These are phyloP conservation scores for Brachionus koreanus DNA, from an alignment of 1,140 invertebrate species.

Conservation along the genomic window DNA sequence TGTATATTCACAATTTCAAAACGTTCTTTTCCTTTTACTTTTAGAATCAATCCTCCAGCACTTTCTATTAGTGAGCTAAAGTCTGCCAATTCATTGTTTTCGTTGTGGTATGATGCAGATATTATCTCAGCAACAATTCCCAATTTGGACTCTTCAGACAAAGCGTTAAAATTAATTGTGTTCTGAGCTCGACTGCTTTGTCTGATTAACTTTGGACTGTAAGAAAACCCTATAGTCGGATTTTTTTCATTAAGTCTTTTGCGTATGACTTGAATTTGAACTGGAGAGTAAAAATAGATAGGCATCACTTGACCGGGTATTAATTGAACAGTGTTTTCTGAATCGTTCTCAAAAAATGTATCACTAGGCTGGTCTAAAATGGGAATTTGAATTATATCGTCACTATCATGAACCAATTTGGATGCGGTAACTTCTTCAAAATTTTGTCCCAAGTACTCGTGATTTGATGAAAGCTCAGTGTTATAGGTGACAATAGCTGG, in stretches of 20 bases:
- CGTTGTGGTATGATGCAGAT: constrained; percentile 1
- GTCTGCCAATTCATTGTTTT: constrained; percentile 24
- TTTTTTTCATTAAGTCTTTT: background rate
- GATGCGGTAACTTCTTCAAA: constrained; percentile 14
- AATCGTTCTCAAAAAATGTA: constrained; percentile 10
- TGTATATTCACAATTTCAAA: constrained; percentile 16
- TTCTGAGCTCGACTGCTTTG: background rate
- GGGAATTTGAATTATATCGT: constrained; percentile 25
- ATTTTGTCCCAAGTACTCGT: constrained; percentile 30
- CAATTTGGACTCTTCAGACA: background rate
- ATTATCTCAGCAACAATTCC: constrained; percentile 39
- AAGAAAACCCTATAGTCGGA: constrained; percentile 5
- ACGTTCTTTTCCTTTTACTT: constrained; percentile 29
- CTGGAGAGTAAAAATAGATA: constrained; percentile 22
- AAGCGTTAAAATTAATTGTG: background rate
- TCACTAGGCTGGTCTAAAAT: constrained; percentile 11
- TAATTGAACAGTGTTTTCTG: constrained; percentile 33
- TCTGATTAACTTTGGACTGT: background rate
- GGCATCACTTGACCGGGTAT: constrained; percentile 44
- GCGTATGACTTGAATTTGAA: constrained; percentile 26
- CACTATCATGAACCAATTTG: background rate
- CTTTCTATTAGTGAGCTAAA: constrained; percentile 33
- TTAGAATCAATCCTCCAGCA: background rate
- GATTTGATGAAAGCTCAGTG: constrained; percentile 12
- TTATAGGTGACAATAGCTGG: constrained; percentile 22